Conservation (phyloP, 2,113 vertebrate genomes). For the Galeopterus variegatus region DNA sequence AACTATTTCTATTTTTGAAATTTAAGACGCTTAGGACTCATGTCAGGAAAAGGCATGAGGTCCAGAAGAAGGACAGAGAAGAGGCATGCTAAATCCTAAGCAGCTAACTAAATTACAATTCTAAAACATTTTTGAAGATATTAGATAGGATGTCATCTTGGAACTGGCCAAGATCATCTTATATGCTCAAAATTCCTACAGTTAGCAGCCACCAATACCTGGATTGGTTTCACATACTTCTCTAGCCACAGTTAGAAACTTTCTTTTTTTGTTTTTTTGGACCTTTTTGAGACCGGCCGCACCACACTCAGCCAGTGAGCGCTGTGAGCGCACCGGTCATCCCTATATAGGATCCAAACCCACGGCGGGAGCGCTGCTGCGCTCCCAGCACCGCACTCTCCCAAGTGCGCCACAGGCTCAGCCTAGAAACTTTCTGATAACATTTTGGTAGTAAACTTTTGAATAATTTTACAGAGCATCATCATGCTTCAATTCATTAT, state of each 20-base stretch:
- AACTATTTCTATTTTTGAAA: constrained; percentile 27
- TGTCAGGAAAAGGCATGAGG: neutral
- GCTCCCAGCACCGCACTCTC: too few species aligned
- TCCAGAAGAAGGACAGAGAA: neutral
- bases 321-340: too few species aligned
- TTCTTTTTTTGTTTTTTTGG: too few species aligned
- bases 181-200: neutral
- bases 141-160: neutral
- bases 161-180: neutral
- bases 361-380: too few species aligned
- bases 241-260: constrained; percentile 1
- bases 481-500: constrained; percentile 53
- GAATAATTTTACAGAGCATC: constrained; percentile 46
- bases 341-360: too few species aligned
- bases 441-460: constrained; percentile 42
- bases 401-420: too few species aligned
- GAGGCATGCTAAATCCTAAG: neutral
- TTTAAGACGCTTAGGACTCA: neutral
- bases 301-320: too few species aligned
- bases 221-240: neutral
- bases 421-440: constrained; percentile 60
- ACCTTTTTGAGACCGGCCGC: too few species aligned
- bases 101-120: constrained; percentile 6
- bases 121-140: neutral
- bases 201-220: neutral